Evolutionary conservation across 2,113 vertebrate genomes (phyloP), one percentile per base, ranked within the genome.

Genomic region (Rhipidura dahli): DNA sequence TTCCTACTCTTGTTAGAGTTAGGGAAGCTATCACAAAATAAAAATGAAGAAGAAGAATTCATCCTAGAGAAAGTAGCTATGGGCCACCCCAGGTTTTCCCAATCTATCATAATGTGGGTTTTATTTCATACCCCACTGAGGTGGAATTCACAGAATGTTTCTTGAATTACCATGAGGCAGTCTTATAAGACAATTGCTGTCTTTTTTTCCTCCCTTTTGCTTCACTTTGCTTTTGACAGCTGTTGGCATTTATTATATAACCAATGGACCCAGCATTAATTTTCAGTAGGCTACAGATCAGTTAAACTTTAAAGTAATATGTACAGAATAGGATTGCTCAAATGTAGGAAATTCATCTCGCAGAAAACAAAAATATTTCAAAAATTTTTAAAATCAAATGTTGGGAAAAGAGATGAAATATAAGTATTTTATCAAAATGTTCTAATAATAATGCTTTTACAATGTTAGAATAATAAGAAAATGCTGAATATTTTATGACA

Each of bases 131-230:
- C 54, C 95, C 83, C 79, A 93, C 92, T 59, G 88, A 96, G 94
- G 90, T 57, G 85, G 96, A 98, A 97, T 96, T 96, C 79, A 56
- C 57, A 96, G 94, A 97, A 95, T 81, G 96, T 95, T 97, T 97
- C 75, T 97, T 97, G 95, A 97, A 97, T 96, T 95, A 97, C 97
- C 97, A 97, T 95, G 96, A 97, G 95, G 68, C 92, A 14, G 91
- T 96, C 68, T 96, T 92, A 95, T 87, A 85, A 95, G 97, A 98
- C 98, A 98, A 98, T 98, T 98, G 98, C 96, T 98, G 97, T 95
- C 96, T 96, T 98, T 97, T 96, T 96, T 8, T 0, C 3, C n/a
- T 42, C 10, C 4, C 10, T 85, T 93, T 91, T 81, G n/a, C 73
- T 91, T 93, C 90, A 92, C 64, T 94, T 66, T 81, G 44, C 68